Evolutionary conservation across 1,140 invertebrate species (phyloP).

Genomic region (Coelopa frigida): DNA sequence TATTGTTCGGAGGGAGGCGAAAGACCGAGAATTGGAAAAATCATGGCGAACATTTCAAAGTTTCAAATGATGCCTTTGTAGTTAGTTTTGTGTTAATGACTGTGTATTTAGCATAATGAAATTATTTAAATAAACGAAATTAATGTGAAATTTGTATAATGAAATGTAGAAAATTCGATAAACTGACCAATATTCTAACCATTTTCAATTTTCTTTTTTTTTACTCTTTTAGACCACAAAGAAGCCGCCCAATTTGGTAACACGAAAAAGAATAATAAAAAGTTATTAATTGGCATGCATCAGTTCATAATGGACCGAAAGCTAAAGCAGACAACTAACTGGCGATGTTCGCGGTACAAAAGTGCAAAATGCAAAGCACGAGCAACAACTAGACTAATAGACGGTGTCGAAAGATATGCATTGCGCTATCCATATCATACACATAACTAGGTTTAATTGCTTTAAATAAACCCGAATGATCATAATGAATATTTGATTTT

Average conservation of each 20-base stretch:
- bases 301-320: conserved; percentile 39
- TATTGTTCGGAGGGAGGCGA: conserved; percentile 4
- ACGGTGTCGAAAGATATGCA: conserved; percentile 25
- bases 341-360: conserved; percentile 38
- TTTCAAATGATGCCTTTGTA: too few species aligned
- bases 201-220: too few species aligned
- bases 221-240: not conserved
- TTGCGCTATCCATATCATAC: conserved; percentile 23
- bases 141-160: too few species aligned
- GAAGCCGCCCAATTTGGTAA: conserved; percentile 25
- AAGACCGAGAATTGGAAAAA: conserved; percentile 12
- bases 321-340: conserved; percentile 38
- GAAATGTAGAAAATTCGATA: too few species aligned
- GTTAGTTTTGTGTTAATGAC: too few species aligned
- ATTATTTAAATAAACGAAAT: too few species aligned
- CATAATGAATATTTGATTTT: too few species aligned
- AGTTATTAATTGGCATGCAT: conserved; percentile 29
- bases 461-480: too few species aligned
- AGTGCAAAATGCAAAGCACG: conserved; percentile 38
- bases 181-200: too few species aligned
- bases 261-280: conserved; percentile 34
- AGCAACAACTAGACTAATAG: conserved; percentile 31
- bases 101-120: too few species aligned
- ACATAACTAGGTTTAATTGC: too few species aligned
- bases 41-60: not conserved